Percentiles rank a stretch among this genome's conserved stretches.
phyloP scores from a whole-genome alignment of 1,140 invertebrate genomes.

The Coptotermes formosanus region DNA sequence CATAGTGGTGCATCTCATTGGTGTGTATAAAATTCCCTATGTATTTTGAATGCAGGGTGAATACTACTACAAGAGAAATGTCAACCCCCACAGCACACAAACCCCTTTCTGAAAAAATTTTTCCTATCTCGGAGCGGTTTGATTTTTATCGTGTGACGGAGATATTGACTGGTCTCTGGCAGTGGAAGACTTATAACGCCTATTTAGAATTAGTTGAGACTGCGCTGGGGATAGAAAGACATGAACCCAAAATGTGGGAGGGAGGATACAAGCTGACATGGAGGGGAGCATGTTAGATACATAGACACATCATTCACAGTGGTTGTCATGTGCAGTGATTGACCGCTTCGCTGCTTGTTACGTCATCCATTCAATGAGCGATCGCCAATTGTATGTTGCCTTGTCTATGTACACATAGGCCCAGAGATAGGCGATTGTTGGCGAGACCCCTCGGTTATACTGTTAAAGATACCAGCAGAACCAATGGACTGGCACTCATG shows the following conservation, averaged over 20 bases:
- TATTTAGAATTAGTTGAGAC: background rate
- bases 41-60: too few relatives aligned
- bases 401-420: background rate
- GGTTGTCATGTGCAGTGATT: slow-evolving; percentile 9
- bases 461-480: background rate
- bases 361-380: background rate
- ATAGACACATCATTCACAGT: background rate
- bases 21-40: background rate
- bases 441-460: background rate
- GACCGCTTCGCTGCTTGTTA: background rate
- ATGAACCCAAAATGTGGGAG: background rate
- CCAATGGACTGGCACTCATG: background rate
- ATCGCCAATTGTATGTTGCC: background rate
- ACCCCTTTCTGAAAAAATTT: background rate
- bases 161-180: background rate
- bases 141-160: background rate
- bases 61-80: background rate
- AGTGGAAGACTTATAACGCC: background rate
- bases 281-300: background rate
- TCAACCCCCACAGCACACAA: background rate
- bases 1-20: background rate
- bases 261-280: too few relatives aligned
- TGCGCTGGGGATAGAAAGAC: background rate
- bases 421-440: background rate
- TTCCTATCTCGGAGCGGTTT: background rate